Conservation (phyloP, 2,797 vertebrate species). For the Botia kubotai region DNA sequence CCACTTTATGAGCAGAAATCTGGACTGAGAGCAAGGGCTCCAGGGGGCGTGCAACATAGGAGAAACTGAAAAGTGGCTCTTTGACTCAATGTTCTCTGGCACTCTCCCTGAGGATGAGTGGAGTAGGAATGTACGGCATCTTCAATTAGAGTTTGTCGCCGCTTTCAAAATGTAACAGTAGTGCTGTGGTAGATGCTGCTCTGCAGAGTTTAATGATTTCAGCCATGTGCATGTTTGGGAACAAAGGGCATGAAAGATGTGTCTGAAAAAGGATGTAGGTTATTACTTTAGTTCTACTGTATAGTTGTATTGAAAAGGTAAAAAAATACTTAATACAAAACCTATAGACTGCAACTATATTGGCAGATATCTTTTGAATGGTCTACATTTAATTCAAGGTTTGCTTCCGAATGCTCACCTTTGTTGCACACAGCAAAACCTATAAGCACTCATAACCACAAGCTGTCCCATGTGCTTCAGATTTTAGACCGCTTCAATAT, state of each 20-base stretch:
- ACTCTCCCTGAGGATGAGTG: slow-evolving; percentile 37
- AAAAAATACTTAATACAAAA: not conserved
- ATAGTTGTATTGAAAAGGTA: not conserved
- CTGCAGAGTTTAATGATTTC: slow-evolving; percentile 29
- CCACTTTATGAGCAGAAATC: slow-evolving; percentile 56
- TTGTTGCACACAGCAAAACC: slow-evolving; percentile 20
- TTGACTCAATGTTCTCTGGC: slow-evolving; percentile 46
- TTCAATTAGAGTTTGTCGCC: slow-evolving; percentile 46
- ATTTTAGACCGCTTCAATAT: slow-evolving; percentile 14
- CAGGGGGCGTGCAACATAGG: slow-evolving; percentile 38
- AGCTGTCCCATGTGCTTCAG: slow-evolving; percentile 15
- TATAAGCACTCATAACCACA: slow-evolving; percentile 14
- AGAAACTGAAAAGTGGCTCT: slow-evolving; percentile 50
- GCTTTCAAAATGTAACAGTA: slow-evolving; percentile 37
- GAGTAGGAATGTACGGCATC: slow-evolving; percentile 30
- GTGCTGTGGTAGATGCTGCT: slow-evolving; percentile 19
- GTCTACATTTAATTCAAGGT: not conserved
- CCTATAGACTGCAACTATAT: too few relatives aligned
- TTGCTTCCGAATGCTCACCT: not conserved
- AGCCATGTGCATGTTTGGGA: not conserved
- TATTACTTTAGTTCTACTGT: not conserved
- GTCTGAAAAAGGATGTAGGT: slow-evolving; percentile 4
- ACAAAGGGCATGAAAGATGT: not conserved
- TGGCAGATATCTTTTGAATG: not conserved
- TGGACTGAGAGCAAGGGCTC: slow-evolving; percentile 41